A percentile compares a stretch with the other conserved stretches of the same genome.
phyloP scores from a whole-genome alignment of 2,113 vertebrate genomes.

The Lepidothrix coronata region DNA sequence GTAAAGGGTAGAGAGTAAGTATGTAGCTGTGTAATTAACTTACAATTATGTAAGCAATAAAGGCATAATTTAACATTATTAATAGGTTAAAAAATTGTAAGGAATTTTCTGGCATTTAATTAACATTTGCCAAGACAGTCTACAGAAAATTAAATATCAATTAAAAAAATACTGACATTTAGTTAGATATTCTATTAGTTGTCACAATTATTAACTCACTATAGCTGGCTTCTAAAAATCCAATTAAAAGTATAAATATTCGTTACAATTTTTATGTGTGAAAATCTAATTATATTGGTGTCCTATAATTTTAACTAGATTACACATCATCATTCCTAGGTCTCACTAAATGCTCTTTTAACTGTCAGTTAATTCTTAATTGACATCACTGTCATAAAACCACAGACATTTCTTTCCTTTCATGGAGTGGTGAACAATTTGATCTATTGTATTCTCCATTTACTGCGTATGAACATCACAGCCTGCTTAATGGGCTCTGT shows the following conservation, averaged over 20 bases:
- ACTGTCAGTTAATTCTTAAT: constrained; percentile 13
- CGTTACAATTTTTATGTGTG: constrained; percentile 63
- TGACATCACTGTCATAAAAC: not conserved
- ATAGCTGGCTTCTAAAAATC: constrained; percentile 67
- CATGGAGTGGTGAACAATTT: not conserved
- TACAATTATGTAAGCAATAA: constrained; percentile 66
- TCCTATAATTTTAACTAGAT: constrained; percentile 65
- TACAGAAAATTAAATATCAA: constrained; percentile 71
- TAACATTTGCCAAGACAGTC: constrained; percentile 70
- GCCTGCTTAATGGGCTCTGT: not conserved
- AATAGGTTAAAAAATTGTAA: constrained; percentile 67
- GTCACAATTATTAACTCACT: constrained; percentile 74
- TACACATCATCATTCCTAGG: constrained; percentile 32
- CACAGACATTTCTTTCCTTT: constrained; percentile 33
- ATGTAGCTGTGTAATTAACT: constrained; percentile 54
- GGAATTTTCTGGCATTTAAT: constrained; percentile 73
- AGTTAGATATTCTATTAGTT: constrained; percentile 71
- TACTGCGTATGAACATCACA: not conserved
- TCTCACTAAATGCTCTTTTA: constrained; percentile 42
- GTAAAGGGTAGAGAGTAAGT: constrained; percentile 5
- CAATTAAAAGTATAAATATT: constrained; percentile 76
- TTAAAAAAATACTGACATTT: constrained; percentile 74
- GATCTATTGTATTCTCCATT: not conserved
- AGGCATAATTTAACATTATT: constrained; percentile 67
- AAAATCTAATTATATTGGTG: constrained; percentile 73